Evolutionary conservation across 2,113 vertebrate genomes (phyloP).

Genomic region (Cairina moschata): DNA sequence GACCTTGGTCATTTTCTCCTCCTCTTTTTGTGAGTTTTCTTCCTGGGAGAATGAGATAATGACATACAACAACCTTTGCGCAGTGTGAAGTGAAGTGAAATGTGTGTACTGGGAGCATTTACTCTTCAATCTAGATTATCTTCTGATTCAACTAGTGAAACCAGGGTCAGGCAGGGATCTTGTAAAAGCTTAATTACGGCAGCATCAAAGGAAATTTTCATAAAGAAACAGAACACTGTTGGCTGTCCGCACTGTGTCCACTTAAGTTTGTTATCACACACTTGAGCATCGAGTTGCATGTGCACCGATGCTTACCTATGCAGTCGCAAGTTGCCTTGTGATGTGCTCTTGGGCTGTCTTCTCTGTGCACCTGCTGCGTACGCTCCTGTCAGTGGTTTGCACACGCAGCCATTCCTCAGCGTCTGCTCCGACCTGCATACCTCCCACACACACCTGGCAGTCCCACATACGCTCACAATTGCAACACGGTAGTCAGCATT

Average conservation of each 20-base stretch:
- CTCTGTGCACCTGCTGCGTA: not conserved
- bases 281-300: accelerated
- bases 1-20: not conserved
- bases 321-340: too few species aligned
- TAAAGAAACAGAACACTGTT: not conserved
- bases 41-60: not conserved
- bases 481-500: not conserved
- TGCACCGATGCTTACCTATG: accelerated
- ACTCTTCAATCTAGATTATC: not conserved
- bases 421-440: not conserved
- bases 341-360: not conserved
- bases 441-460: not conserved
- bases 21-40: not conserved
- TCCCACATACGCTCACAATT: accelerated
- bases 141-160: not conserved
- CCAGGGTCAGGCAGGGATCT: not conserved
- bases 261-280: accelerated
- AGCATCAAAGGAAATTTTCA: not conserved
- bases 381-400: not conserved
- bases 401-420: not conserved
- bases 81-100: not conserved
- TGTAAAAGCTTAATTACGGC: not conserved
- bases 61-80: not conserved
- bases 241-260: not conserved
- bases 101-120: not conserved